Percentiles rank a stretch among this genome's conserved stretches.
These are phyloP conservation scores for Luperina nickerlii DNA, from an alignment of 2,888 invertebrate species.

Conservation along the genomic window DNA sequence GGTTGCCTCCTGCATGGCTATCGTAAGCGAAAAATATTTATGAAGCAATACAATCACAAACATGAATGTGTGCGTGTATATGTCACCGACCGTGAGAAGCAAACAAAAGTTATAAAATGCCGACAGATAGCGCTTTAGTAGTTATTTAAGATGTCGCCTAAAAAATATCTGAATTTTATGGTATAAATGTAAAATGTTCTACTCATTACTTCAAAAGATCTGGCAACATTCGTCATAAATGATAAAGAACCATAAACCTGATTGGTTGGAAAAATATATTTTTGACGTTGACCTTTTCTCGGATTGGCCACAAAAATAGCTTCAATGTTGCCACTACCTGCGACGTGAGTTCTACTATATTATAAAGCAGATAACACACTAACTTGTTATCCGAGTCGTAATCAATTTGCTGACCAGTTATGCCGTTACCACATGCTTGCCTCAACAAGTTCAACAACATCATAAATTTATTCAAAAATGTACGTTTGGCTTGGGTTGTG, in stretches of 20 bases:
- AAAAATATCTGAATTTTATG: conserved; percentile 38
- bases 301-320: conserved; percentile 11
- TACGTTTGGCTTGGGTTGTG: not conserved
- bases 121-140: conserved; percentile 73
- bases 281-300: not conserved
- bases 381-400: not conserved
- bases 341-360: conserved; percentile 13
- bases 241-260: not conserved
- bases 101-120: conserved; percentile 68
- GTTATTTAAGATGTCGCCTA: conserved; percentile 25
- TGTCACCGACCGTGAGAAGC: conserved; percentile 70
- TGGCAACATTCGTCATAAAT: conserved; percentile 26
- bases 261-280: conserved; percentile 24
- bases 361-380: conserved; percentile 26
- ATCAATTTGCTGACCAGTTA: not conserved
- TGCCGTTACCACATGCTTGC: not conserved
- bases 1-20: conserved; percentile 91
- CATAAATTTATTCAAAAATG: not conserved
- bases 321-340: conserved; percentile 24
- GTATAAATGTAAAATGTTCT: conserved; percentile 41
- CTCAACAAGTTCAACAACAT: not conserved
- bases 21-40: conserved; percentile 90
- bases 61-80: conserved; percentile 82
- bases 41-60: conserved; percentile 88
- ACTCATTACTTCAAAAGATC: not conserved